These are phyloP conservation scores for Neogobius melanostomus DNA, from an alignment of 2,113 vertebrate species.

Conservation along the genomic window DNA sequence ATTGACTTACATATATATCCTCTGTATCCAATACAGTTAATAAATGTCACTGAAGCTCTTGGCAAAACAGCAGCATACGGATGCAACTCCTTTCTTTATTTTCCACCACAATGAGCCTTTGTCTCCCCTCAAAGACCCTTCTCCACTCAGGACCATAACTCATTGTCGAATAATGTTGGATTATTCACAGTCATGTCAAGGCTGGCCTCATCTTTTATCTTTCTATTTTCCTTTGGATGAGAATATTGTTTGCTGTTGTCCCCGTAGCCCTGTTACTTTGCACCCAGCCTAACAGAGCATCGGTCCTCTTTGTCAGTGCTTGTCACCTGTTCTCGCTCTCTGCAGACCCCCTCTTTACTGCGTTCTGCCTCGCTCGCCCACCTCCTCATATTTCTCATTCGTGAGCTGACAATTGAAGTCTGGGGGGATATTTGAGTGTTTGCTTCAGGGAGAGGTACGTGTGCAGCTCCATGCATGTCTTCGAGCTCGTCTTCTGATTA, in stretches of 20 bases:
- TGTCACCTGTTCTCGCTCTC: slow-evolving; percentile 66
- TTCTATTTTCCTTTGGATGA: slow-evolving; percentile 49
- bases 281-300: slow-evolving; percentile 67
- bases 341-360: slow-evolving; percentile 2
- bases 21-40: slow-evolving; percentile 22
- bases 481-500: slow-evolving; percentile 70
- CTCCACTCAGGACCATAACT: slow-evolving; percentile 43
- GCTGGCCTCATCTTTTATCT: slow-evolving; percentile 58
- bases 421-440: slow-evolving; percentile 59
- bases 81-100: slow-evolving; percentile 25
- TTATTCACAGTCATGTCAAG: slow-evolving; percentile 63
- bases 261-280: slow-evolving; percentile 73
- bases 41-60: slow-evolving; percentile 19
- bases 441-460: slow-evolving; percentile 60
- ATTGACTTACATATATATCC: slow-evolving; percentile 21
- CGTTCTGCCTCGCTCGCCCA: slow-evolving; percentile 13
- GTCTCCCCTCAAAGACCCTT: slow-evolving; percentile 36
- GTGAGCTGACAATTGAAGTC: slow-evolving; percentile 73
- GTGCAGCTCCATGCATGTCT: slow-evolving; percentile 62
- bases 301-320: slow-evolving; percentile 73
- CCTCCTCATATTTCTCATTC: slow-evolving; percentile 50
- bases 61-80: slow-evolving; percentile 6
- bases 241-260: slow-evolving; percentile 65
- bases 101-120: slow-evolving; percentile 31
- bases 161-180: slow-evolving; percentile 44